Evolutionary conservation across 2,888 invertebrate genomes (phyloP).

Genomic region (Hermaeophaga mercurialis): DNA sequence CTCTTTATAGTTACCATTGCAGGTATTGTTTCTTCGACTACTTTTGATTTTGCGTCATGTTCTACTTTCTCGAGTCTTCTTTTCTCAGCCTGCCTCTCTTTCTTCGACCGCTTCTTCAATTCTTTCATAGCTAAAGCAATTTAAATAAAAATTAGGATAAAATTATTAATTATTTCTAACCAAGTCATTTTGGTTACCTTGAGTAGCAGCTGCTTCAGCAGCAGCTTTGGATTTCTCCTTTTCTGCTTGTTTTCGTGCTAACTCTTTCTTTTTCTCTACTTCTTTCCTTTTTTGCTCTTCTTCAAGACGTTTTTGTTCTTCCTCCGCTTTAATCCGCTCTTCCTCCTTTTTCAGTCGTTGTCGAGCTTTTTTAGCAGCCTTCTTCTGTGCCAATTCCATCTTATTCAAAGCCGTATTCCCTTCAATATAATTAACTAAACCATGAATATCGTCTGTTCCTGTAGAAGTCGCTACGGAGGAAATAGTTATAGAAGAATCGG

Average conservation of each 20-base stretch:
- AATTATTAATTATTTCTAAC: background rate
- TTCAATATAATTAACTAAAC: conserved; percentile 55
- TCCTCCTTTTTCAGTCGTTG: conserved; percentile 73
- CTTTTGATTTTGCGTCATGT: conserved; percentile 29
- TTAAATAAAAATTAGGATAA: background rate
- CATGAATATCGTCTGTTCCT: conserved; percentile 50
- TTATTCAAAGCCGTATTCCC: conserved; percentile 51
- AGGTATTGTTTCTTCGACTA: conserved; percentile 56
- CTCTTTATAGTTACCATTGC: conserved; percentile 75
- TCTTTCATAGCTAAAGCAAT: conserved; percentile 26
- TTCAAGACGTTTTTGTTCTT: conserved; percentile 40
- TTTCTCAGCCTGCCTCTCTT: conserved; percentile 53
- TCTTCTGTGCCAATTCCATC: conserved; percentile 61
- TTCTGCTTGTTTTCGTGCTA: conserved; percentile 47
- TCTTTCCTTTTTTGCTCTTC: conserved; percentile 41
- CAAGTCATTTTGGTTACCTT: conserved; percentile 23
- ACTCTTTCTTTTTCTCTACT: conserved; percentile 51
- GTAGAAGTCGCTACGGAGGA: conserved; percentile 20
- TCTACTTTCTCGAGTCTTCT: conserved; percentile 43
- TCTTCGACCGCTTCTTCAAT: conserved; percentile 40
- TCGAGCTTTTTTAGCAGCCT: conserved; percentile 81
- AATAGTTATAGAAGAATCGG: conserved; percentile 30
- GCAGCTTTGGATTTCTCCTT: conserved; percentile 35
- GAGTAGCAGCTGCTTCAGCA: conserved; percentile 26
- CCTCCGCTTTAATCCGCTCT: conserved; percentile 45